phyloP scores from a whole-genome alignment of 37 sponge, comb jelly and placozoan genomes.

The Eunapius fragilis region DNA sequence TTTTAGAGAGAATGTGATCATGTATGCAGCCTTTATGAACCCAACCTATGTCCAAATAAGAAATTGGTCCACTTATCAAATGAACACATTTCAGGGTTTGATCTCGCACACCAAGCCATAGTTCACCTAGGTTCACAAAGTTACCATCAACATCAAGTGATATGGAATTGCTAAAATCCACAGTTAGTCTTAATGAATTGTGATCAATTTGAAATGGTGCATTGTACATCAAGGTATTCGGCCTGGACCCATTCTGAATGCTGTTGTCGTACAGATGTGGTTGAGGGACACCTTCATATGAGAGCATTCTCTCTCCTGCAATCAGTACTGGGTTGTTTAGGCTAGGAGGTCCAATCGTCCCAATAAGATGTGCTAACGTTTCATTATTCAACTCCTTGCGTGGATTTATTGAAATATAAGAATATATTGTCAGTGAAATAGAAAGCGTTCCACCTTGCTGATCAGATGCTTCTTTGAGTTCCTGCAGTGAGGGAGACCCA shows the following conservation, averaged over 20 bases:
- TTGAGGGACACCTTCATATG: not conserved
- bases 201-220: constrained; percentile 8
- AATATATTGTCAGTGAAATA: not conserved
- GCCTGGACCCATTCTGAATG: not conserved
- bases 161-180: constrained; percentile 44
- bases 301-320: not conserved
- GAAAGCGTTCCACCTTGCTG: not conserved
- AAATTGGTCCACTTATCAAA: not conserved
- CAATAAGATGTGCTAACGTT: not conserved
- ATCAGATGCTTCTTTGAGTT: not conserved
- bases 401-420: not conserved
- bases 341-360: not conserved
- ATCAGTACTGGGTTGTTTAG: not conserved
- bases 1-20: not conserved
- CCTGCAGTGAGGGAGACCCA: not conserved
- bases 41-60: not conserved
- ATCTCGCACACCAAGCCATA: constrained; percentile 7
- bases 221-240: constrained; percentile 4
- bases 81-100: not conserved
- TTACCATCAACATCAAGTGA: not conserved
- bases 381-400: not conserved
- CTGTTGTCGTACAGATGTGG: not conserved
- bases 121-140: not conserved
- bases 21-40: not conserved
- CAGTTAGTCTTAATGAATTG: not conserved